These are phyloP conservation scores for Neolamprologus kungweensis DNA, from an alignment of 2,113 vertebrate genomes.

Conservation along the genomic window DNA sequence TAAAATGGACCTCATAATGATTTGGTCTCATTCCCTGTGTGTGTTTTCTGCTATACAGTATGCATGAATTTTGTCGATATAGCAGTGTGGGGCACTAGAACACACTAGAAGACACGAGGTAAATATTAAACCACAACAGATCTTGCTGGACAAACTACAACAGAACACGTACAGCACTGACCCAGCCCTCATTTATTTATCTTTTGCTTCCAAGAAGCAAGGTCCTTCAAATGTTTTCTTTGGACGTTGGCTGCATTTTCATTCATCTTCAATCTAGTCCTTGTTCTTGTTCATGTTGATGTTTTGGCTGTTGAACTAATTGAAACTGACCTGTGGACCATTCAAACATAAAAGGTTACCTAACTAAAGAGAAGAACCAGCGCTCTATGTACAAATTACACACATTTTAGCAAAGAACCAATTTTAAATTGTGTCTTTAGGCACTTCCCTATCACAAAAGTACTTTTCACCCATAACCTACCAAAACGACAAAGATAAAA, in stretches of 20 bases:
- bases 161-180: not conserved
- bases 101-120: slow-evolving; percentile 15
- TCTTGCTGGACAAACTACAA: not conserved
- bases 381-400: not conserved
- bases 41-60: not conserved
- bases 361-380: not conserved
- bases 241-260: not conserved
- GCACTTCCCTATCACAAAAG: not conserved
- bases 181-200: not conserved
- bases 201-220: not conserved
- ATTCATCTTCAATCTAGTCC: not conserved
- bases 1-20: slow-evolving; percentile 51
- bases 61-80: slow-evolving; percentile 29
- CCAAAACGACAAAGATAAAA: not conserved
- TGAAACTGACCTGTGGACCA: not conserved
- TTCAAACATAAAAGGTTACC: not conserved
- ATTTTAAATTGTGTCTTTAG: not conserved
- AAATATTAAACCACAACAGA: slow-evolving; percentile 19
- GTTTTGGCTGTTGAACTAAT: not conserved
- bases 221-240: not conserved
- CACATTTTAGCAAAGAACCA: not conserved
- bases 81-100: not conserved
- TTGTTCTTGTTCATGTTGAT: not conserved
- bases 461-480: not conserved
- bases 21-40: not conserved